Conservation (phyloP, 2,113 vertebrate genomes). For the Alosa alosa region DNA sequence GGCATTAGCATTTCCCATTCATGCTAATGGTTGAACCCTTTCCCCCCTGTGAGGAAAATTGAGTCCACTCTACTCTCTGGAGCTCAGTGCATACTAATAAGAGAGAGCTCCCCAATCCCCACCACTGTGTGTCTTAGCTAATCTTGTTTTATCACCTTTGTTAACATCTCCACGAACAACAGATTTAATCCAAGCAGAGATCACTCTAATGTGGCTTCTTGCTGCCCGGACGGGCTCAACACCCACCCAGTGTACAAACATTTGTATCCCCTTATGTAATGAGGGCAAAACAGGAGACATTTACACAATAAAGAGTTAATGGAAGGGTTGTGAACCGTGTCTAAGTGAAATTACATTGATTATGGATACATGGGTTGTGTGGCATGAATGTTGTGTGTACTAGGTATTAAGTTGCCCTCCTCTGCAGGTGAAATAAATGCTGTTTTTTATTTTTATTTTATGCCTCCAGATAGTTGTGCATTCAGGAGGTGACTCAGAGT, state of each 20-base stretch:
- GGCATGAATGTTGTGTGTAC: background rate
- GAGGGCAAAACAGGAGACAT: constrained; percentile 33
- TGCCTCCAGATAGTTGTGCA: constrained; percentile 64
- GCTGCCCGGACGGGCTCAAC: constrained; percentile 57
- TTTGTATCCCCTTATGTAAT: constrained; percentile 50
- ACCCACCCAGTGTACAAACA: constrained; percentile 50
- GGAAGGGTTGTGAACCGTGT: constrained; percentile 43
- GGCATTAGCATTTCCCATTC: constrained; percentile 71
- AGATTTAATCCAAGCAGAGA: constrained; percentile 76
- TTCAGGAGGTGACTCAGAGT: constrained; percentile 64
- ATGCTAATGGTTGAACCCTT: constrained; percentile 72
- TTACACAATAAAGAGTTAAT: constrained; percentile 25
- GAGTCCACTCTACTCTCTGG: constrained; percentile 55
- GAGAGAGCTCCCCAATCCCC: constrained; percentile 64
- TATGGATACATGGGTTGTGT: background rate
- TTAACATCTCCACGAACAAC: constrained; percentile 81
- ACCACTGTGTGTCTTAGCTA: constrained; percentile 67
- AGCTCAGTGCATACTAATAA: constrained; percentile 71
- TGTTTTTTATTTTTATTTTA: constrained; percentile 29
- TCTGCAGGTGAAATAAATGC: constrained; percentile 47
- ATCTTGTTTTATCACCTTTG: constrained; percentile 78
- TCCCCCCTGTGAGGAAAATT: constrained; percentile 63
- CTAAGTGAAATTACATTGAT: constrained; percentile 41
- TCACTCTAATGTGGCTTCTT: constrained; percentile 72
- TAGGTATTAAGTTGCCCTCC: constrained; percentile 46